Base-by-base conservation (phyloP, 1,140 invertebrate species). In the Atta colombica region DNA sequence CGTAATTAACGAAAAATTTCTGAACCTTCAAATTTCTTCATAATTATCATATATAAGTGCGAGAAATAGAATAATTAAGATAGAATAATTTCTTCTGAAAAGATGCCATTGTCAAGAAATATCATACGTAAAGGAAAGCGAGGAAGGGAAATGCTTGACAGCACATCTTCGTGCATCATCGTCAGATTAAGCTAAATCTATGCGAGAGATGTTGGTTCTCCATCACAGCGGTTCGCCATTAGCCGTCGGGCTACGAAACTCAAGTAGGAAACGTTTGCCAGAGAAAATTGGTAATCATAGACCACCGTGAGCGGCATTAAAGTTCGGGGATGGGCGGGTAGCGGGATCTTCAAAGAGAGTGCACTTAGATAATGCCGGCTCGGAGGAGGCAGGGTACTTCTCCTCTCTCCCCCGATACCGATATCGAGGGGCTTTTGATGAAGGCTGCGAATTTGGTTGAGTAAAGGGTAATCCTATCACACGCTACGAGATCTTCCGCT, bases 391-490 rank as follows among this genome's bases (percentile, higher is more conserved):
- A 74, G 71, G 75, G 71, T 21, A 51, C 77, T 78, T 63, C 63
- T 53, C 84, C 88, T 81, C 80, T 88, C 89, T 85, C 61, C 68
- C 55, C 66, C 81, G 84, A 69, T 86, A 63, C 89, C 92, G 92
- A 94, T 94, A 94, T 94, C 94, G 94, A 93, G 92, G 93, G 91
- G 93, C 95, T 95, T 95, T 95, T 95, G 95, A 95, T 95, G 95
- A 95, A 95, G 94, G 92, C 91, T 94, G 92, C 93, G 94, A 95
- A 94, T 95, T 95, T 93, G 92, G 94, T 95, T 95, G 94, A 95
- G 95, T 95, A 95, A 95, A 95, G 95, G 95, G 95, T 95, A 95
- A 95, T 95, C 95, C 95, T 95, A 95, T 95, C 95, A 95, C 90
- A 95, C 93, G 94, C 94, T 94, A 95, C 93, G 93, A 94, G 94